phyloP scores from a whole-genome alignment of 2,113 vertebrate genomes.

The Nematolebias whitei region DNA sequence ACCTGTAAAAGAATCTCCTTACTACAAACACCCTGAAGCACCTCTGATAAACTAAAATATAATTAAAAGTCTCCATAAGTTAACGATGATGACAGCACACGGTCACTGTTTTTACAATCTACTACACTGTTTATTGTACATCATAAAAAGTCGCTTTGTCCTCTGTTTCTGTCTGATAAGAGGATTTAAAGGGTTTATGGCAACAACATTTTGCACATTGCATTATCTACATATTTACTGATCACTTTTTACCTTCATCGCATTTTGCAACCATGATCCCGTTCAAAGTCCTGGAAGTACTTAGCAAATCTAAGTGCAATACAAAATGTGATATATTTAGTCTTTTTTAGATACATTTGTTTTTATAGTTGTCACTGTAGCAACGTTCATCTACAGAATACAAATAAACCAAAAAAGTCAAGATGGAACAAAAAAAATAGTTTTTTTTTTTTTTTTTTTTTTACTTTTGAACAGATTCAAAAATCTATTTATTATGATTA shows the following conservation, averaged over 20 bases:
- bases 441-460: too few relatives aligned
- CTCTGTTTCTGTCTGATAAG: constrained; percentile 63
- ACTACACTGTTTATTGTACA: constrained; percentile 37
- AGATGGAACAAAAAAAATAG: too few relatives aligned
- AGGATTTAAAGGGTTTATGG: constrained; percentile 58
- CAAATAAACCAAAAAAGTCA: too few relatives aligned
- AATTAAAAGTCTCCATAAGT: constrained; percentile 26
- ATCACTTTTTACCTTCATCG: constrained; percentile 29
- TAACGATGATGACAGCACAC: constrained; percentile 3
- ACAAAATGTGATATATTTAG: too few relatives aligned
- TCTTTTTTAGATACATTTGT: too few relatives aligned
- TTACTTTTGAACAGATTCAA: too few relatives aligned
- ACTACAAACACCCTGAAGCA: constrained; percentile 18
- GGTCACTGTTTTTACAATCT: constrained; percentile 16
- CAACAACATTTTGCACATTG: constrained; percentile 39
- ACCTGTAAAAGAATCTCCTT: constrained; percentile 17
- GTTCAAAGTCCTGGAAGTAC: neutral
- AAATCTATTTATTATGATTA: too few relatives aligned
- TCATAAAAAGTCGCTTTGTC: constrained; percentile 39
- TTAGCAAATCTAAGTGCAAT: neutral
- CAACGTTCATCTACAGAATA: too few relatives aligned
- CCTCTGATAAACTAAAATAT: constrained; percentile 14
- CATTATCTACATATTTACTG: constrained; percentile 34
- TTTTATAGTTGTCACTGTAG: too few relatives aligned
- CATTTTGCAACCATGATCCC: neutral